Evolutionary conservation across 92 coral and sea anemone species (phyloP).

Genomic region (Porites divaricata): DNA sequence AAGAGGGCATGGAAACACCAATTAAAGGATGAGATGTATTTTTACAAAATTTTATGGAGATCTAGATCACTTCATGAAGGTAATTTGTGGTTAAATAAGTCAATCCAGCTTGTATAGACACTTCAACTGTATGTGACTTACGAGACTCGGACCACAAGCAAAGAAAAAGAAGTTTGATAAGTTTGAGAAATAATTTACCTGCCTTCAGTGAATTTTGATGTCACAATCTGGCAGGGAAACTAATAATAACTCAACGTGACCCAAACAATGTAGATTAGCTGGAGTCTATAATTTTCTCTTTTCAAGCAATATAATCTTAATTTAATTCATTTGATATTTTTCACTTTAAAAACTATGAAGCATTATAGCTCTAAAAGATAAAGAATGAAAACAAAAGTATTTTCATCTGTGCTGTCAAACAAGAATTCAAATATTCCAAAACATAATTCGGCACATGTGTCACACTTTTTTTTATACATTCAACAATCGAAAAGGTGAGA

Average conservation of each 20-base stretch:
- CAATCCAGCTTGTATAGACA: background rate
- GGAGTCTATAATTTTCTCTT: background rate
- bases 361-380: too few species aligned
- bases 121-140: background rate
- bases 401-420: constrained; percentile 13
- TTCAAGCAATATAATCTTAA: background rate
- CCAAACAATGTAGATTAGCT: constrained; percentile 26
- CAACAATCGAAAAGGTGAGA: constrained; percentile 40
- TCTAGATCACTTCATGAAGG: background rate
- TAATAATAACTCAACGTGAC: constrained; percentile 22
- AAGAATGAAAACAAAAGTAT: background rate
- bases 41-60: background rate
- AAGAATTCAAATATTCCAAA: constrained; percentile 4
- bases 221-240: constrained; percentile 25
- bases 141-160: constrained; percentile 22
- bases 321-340: background rate
- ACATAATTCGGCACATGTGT: constrained; percentile 48
- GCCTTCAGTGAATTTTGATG: constrained; percentile 16
- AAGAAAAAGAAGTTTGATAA: constrained; percentile 7
- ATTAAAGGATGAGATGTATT: background rate
- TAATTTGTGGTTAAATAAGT: background rate
- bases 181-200: constrained; percentile 15
- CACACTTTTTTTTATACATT: constrained; percentile 43
- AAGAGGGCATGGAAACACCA: background rate
- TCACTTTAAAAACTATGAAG: too few species aligned